Conservation (phyloP, 2,113 vertebrate species). For the Eclectus roratus region DNA sequence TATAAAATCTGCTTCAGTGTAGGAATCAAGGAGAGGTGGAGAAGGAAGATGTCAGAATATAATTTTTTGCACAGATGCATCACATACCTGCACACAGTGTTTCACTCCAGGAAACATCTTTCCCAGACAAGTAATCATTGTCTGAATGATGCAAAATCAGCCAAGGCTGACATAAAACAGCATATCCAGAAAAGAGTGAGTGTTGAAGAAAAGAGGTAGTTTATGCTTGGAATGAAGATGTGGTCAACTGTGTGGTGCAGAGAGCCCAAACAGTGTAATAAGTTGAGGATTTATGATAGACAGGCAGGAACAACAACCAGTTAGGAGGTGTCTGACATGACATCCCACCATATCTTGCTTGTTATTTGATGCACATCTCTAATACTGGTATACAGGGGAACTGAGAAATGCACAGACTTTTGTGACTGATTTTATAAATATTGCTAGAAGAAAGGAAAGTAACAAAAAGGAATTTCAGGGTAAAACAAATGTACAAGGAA, state of each 20-base stretch:
- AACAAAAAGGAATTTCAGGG: not conserved
- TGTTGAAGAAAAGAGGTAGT: not conserved
- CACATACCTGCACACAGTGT: not conserved
- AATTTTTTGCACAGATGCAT: not conserved
- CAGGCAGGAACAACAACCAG: not conserved
- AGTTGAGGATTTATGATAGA: rapidly evolving
- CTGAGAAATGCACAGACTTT: not conserved
- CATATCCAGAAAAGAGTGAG: not conserved
- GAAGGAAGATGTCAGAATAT: not conserved
- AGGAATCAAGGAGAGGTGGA: not conserved
- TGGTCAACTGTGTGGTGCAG: not conserved
- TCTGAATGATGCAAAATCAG: not conserved
- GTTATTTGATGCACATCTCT: not conserved
- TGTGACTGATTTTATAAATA: not conserved
- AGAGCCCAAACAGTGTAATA: not conserved
- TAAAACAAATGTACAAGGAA: not conserved
- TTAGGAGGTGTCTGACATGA: not conserved
- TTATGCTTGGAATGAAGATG: not conserved
- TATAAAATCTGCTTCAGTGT: not conserved
- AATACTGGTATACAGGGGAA: not conserved
- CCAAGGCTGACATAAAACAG: not conserved
- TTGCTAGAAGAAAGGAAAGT: not conserved
- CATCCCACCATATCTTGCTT: not conserved
- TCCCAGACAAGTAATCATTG: not conserved
- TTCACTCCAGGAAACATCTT: not conserved